Evolutionary conservation across 2,113 vertebrate species (phyloP), one percentile per base, ranked within the genome.

Genomic region (Bostrychus sinensis): DNA sequence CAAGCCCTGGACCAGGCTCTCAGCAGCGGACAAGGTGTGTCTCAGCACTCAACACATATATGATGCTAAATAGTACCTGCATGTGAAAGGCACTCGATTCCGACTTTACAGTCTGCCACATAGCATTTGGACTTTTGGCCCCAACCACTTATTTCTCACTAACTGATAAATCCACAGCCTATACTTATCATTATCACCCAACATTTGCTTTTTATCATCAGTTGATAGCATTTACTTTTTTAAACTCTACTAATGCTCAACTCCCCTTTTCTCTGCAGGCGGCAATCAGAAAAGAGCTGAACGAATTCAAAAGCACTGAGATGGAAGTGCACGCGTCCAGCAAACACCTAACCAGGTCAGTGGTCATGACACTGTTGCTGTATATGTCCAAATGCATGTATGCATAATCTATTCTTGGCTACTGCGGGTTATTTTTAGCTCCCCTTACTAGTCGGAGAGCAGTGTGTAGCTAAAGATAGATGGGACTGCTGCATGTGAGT

Each of bases 251-350:
- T 84, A 66, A 86, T 50, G 45, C 5, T 30, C 1, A 20, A 53
- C n/a, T 70, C n/a, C 34, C 17, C 32, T 78, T 6, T 57, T 26
- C 39, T 36, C 59, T 22, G 53, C 85, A 99, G 97, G 97, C 97
- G 75, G 97, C 97, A 7, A 99, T 99, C 85, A 93, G 97, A 58
- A 99, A 99, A 83, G 97, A 99, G 84, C 92, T 99, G 60, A 99
- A 99, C n/a, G 97, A 99, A 71, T 99, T 98, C 93, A 99, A 99
- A 86, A 99, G 97, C 78, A 98, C 96, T 0, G 97, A 99, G 87
- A 99, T 99, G 97, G 96, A 99, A 86, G 97, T 99, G 34, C 96
- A 99, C 1, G 96, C 95, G 51, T 98, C 96, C 2, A 99, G 97
- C 94, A 98, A 97, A 91, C 97, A 99, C 75, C 90, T 99, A 91